Evolutionary conservation across 2,888 invertebrate genomes (phyloP), one percentile per base, ranked within the genome.

Genomic region (Drosophila subsilvestris): DNA sequence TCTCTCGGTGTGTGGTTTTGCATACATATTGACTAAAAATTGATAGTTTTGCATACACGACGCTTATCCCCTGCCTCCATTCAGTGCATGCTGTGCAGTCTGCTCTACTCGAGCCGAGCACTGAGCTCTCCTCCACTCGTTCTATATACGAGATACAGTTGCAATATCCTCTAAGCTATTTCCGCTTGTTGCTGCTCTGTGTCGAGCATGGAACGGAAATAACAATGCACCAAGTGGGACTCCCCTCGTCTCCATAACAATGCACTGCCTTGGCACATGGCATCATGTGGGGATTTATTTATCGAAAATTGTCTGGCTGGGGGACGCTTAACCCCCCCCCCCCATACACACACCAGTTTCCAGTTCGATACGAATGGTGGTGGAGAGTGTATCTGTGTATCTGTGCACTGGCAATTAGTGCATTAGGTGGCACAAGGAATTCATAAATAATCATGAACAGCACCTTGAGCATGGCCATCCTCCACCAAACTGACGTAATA

Each of bases 111-210:
- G 14, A 14, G 1, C 12, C 12, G 32, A 37, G 32, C 45, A 37
- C 20, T 53, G 18, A 12, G 22, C 22, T 22, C 3, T 45, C 20
- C 44, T 18, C 12, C 48, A 55, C 47, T 67, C 67, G 72, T 66
- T 68, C 63, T 55, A 51, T 67, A 68, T 51, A 42, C 55, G 68
- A 74, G 80, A 75, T 75, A 71, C 78, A 75, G 74, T 74, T 86
- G 88, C 81, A 80, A 86, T 86, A 88, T 86, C 88, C 88, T 84
- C 79, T 72, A 80, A 88, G 86, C 86, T 70, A 86, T 88, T 86
- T 85, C 85, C 86, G 88, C 84, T 80, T 78, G 79, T 74, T 88
- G 86, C 69, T 73, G 73, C 69, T 73, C 45, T 71, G 51, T 63
- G 56, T 51, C 75, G 37, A 76, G 74, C 73, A 73, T 68, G 80